A percentile compares a stretch with the other conserved stretches of the same genome.
Evolutionary conservation across 2,113 vertebrate species (phyloP).

Genomic region (Fukomys damarensis): DNA sequence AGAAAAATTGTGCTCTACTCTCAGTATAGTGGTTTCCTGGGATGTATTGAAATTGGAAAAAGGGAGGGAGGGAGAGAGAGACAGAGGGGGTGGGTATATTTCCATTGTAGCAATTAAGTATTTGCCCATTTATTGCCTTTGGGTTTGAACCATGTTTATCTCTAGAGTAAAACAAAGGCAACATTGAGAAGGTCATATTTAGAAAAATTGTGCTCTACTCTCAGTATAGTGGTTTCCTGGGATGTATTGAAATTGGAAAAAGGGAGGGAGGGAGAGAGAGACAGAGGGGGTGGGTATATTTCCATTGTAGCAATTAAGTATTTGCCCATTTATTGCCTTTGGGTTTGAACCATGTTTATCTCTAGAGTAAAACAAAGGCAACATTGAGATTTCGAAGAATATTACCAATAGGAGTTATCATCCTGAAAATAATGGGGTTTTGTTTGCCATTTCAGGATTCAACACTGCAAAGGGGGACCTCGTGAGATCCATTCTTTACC

Average conservation of each 20-base stretch:
- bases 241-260: neutral
- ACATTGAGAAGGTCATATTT: too few relatives aligned
- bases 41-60: neutral
- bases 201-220: neutral
- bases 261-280: neutral
- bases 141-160: neutral
- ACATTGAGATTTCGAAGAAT: neutral
- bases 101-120: neutral
- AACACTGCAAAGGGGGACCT: constrained; percentile 90
- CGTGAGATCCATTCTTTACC: constrained; percentile 90
- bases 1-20: neutral
- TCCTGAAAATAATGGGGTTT: neutral
- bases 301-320: neutral
- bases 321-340: neutral
- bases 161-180: too few relatives aligned
- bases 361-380: neutral
- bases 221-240: neutral
- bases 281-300: neutral
- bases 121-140: neutral
- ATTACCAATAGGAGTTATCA: neutral
- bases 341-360: neutral
- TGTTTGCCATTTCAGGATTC: constrained; percentile 85
- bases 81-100: neutral
- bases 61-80: neutral
- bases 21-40: neutral